Evolutionary conservation across 2,113 vertebrate species (phyloP).

Genomic region (Planiliza haematocheilus): DNA sequence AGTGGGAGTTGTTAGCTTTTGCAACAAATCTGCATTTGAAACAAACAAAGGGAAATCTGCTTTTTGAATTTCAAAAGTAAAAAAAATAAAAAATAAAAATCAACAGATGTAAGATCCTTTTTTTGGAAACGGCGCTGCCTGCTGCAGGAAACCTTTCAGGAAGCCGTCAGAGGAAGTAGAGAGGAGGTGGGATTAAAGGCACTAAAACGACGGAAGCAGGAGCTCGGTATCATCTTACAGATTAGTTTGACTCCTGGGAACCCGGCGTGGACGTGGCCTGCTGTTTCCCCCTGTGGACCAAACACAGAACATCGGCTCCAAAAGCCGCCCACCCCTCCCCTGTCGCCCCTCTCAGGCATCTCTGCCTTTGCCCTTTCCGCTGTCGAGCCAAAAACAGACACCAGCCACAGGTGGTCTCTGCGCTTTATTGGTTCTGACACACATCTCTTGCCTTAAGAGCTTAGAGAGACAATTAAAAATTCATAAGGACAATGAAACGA

Average conservation of each 20-base stretch:
- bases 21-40: too few species aligned
- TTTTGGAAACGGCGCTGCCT: too few species aligned
- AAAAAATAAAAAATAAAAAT: too few species aligned
- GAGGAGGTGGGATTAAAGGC: neutral
- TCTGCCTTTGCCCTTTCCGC: constrained; percentile 77
- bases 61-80: neutral
- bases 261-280: constrained; percentile 2
- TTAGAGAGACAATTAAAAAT: constrained; percentile 79
- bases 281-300: constrained; percentile 26
- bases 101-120: neutral
- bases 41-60: neutral
- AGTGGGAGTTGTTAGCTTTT: too few species aligned
- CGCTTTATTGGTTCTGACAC: constrained; percentile 77
- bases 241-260: constrained; percentile 17
- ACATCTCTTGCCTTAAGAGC: constrained; percentile 75
- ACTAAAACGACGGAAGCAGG: too few species aligned
- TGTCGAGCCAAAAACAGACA: constrained; percentile 69
- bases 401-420: constrained; percentile 76
- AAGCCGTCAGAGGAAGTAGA: too few species aligned
- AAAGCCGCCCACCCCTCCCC: constrained; percentile 19
- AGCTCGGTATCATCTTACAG: constrained; percentile 10
- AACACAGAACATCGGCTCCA: constrained; percentile 17
- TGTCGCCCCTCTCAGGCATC: constrained; percentile 63
- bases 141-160: too few species aligned
- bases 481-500: constrained; percentile 67